Evolutionary conservation across 2,797 vertebrate species (phyloP), one percentile per base, ranked within the genome.

Genomic region (Knipowitschia caucasica): DNA sequence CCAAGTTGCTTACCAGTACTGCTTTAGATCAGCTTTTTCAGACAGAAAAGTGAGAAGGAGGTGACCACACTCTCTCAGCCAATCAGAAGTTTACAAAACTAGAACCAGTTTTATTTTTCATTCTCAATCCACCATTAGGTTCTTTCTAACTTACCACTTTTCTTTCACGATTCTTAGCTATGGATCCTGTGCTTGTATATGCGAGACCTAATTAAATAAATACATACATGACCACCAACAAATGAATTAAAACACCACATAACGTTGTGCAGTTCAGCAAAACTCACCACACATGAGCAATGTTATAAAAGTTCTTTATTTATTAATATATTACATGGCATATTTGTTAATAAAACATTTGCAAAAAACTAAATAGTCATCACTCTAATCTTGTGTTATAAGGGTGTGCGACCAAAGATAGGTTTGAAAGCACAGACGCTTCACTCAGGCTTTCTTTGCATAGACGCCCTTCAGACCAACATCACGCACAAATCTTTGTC

Each of bases 281-380:
- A 59, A 56, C 40, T 36, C 30, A 30, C 35, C 30, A 75, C 61
- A 52, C 53, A 27, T 23, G 60, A 67, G 38, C 52, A 62, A 43
- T 80, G 73, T 86, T 86, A 86, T 78, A 88, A 90, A 91, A 88
- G 43, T 26, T 87, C 75, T 79, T 46, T 64, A 73, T 89, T 87
- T 86, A 86, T 84, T 88, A 57, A 79, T 70, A 81, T 77, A 73
- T 78, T 78, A 86, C 69, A 86, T 74, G 82, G 73, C 67, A 83
- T 80, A 86, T 83, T 78, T 86, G 80, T 88, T 87, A 86, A 89
- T 89, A 88, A 88, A 91, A 88, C 86, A 82, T 84, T 72, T 87
- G 83, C 77, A 72, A 80, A 84, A 90, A 89, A 88, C 75, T 83
- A 87, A 87, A 87, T 54, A 57, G 75, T 59, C 80, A 44, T 67